Evolutionary conservation across 2,113 vertebrate genomes (phyloP).

Genomic region (Megaleporinus macrocephalus): DNA sequence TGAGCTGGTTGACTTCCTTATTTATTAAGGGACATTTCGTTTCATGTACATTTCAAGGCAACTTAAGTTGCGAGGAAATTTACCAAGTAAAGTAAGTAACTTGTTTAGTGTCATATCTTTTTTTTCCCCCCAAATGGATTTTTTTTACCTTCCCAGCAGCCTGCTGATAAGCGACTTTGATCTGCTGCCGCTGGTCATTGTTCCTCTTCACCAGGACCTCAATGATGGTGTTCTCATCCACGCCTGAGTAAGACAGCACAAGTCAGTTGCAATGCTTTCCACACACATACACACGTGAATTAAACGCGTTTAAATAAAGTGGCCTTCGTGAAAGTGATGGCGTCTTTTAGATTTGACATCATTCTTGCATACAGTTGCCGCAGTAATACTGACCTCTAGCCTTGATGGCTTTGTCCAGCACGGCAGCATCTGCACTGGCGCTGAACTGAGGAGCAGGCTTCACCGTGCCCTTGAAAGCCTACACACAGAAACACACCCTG

Average conservation of each 20-base stretch:
- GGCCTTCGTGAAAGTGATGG: no score
- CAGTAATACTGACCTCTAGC: conserved; percentile 87
- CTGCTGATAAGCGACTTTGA: conserved; percentile 88
- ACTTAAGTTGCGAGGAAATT: no score
- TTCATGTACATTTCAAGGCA: no score
- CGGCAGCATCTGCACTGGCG: conserved; percentile 78
- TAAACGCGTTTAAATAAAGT: no score
- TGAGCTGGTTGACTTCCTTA: no score
- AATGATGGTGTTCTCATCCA: conserved; percentile 95
- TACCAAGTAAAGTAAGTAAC: no score
- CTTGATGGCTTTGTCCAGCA: conserved; percentile 89
- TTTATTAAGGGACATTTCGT: no score
- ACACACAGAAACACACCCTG: conserved; percentile 48
- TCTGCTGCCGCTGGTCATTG: conserved; percentile 90
- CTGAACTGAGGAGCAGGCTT: conserved; percentile 77
- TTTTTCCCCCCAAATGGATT: neutral
- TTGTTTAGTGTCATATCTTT: no score
- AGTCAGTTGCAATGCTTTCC: neutral
- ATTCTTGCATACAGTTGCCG: no score
- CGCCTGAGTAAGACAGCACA: conserved; percentile 74
- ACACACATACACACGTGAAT: no score
- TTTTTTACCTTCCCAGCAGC: conserved; percentile 85
- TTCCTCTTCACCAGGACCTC: conserved; percentile 88
- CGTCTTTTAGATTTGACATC: no score
- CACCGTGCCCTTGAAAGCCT: conserved; percentile 72